Conservation (phyloP, 2,797 vertebrate species). For the Vireo griseus region DNA sequence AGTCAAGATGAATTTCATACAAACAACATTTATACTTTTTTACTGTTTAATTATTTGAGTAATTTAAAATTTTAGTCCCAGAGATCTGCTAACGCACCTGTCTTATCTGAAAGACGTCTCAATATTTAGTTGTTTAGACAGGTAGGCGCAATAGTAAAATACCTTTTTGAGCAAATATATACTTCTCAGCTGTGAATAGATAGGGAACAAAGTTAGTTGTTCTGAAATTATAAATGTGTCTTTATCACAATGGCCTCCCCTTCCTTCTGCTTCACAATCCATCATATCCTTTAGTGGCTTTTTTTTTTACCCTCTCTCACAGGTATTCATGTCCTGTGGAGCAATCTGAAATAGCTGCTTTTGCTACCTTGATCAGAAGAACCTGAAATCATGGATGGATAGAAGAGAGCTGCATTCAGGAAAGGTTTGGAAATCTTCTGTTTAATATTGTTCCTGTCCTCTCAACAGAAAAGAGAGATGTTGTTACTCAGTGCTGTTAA, state of each 20-base stretch:
- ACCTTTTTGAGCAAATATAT: background rate
- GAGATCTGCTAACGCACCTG: background rate
- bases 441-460: background rate
- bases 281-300: background rate
- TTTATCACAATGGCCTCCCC: background rate
- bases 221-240: background rate
- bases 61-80: conserved; percentile 5
- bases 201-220: background rate
- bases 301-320: background rate
- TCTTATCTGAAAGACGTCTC: background rate
- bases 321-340: background rate
- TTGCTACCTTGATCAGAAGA: background rate
- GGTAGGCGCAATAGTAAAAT: background rate
- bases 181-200: background rate
- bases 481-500: background rate
- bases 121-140: background rate
- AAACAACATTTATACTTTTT: background rate
- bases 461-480: background rate
- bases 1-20: background rate
- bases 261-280: background rate
- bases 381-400: background rate
- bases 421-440: background rate
- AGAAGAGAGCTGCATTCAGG: background rate
- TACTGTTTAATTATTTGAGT: background rate
- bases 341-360: background rate